Evolutionary conservation across 1,140 invertebrate species (phyloP), one percentile per base, ranked within the genome.

Genomic region (Steinernema feltiae): DNA sequence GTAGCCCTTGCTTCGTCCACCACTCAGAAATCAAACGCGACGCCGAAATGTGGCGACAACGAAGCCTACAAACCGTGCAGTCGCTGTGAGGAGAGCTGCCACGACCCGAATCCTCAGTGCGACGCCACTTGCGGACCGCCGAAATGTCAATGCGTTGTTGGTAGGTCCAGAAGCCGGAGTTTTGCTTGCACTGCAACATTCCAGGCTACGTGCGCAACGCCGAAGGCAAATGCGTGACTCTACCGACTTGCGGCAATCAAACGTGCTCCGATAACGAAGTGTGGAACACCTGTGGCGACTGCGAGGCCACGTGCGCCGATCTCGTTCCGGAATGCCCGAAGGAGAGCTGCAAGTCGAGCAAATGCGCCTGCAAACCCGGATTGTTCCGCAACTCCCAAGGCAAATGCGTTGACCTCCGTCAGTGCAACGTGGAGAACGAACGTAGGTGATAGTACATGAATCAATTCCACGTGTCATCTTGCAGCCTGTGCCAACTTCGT

Each of bases 31-130:
- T n/a, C 35, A 41, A 41, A 41, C 18, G 7, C 35, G 35, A 41
- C 53, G 7, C 15, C n/a, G n/a, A n/a, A 63, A 27, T 63, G 53
- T 63, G 53, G 15, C 15, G 53, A 63, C 24, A 63, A 63, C 53
- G 53, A 63, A 63, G 53, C 53, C 53, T 63, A 63, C 53, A 63
- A 63, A 21, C 53, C 53, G 24, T 63, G 53, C 24, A 63, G 53
- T 63, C 53, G 53, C 12, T 63, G 53, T 27, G 53, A 63, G 24
- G 53, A 63, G 24, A 63, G 7, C 53, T 63, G 53, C 53, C 53
- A 63, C 24, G 53, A 63, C 3, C 53, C 53, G 15, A 63, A 15
- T 63, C 53, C 53, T 3, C 7, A 12, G 7, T 63, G 53, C 24
- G 24, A 7, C 15, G 53, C 53, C 24, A 21, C 24, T 3, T 63